Base-by-base conservation (phyloP, 2,888 invertebrate genomes). In the Aphidius colemani region DNA sequence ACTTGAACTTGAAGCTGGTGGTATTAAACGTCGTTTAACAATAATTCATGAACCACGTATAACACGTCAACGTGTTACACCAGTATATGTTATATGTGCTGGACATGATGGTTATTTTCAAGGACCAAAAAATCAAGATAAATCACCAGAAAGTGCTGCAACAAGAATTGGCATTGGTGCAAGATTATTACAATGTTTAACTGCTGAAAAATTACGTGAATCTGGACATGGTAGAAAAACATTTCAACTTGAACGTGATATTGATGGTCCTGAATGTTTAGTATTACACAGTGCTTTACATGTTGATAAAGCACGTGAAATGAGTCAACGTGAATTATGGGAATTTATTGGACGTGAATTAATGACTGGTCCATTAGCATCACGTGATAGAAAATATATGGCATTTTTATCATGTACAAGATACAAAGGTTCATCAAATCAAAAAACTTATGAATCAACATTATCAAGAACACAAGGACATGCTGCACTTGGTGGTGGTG, bases 401-500 rank as follows among this genome's bases (percentile, higher is more conserved):
- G 95, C 91, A 0, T 96, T 97, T 78, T 85, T 96, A 70, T 93
- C 94, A 0, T 95, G 94, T 80, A 95, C 96, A 1, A 85, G 89
- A 73, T 95, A 92, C 81, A 85, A 88, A 73, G 90, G 90, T 6
- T 57, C 39, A 39, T 57, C 57, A 39, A 84, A 86, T 4, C 86
- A 88, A 57, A 87, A 86, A 68, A 87, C 88, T 0, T 90, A 92
- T 76, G 88, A 89, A 58, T 90, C 90, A 77, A 88, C 90, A 43
- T 84, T 89, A 72, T 85, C 86, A 2, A 84, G 90, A 69, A 89
- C 92, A 7, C 88, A 90, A 78, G 94, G 90, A 0, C 92, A 95
- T 81, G 93, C 93, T n/a, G 96, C 96, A 0, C 84, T 96, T 64
- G 96, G 96, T 48, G 93, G 94, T 11, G 96, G 96, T 40, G 96